Base-by-base conservation (phyloP, 2,113 vertebrate genomes). In the Elephantulus edwardii region DNA sequence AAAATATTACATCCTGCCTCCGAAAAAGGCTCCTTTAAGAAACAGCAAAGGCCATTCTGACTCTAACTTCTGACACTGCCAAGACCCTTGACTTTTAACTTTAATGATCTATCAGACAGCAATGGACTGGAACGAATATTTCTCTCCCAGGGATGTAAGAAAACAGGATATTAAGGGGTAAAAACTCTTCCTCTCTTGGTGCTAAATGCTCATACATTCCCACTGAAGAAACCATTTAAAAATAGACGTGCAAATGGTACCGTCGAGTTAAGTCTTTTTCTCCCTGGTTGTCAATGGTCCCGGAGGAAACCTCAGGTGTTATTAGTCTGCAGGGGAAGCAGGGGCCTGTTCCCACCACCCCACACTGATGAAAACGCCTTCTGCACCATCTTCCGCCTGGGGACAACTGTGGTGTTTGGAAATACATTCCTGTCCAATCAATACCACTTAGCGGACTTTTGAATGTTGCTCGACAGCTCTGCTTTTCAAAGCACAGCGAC, bases 61-160 rank as follows among this genome's bases (percentile, higher is more conserved):
- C 84, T 93, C 66, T 62, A 64, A 96, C 86, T 96, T 96, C 90
- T 96, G 95, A 97, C 86, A 92, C 28, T 88, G 93, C 90, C 93
- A 96, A 96, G 76, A 28, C 48, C 91, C 91, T 0, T 96, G 96
- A 97, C 96, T 97, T 98, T 96, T 97, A 97, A 95, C 79, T 24
- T 96, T 92, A 98, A 72, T 94, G 93, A 97, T 96, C 91, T 93
- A 93, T 88, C 94, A 90, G 88, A 96, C 96, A 83, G 96, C 91
- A 97, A 84, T 93, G 91, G 91, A 92, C 93, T 97, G 91, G 96
- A 96, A 97, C 77, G 19, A 97, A 16, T 95, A 97, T 97, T 96
- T 97, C 89, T 89, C 82, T 95, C 94, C n/a, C 86, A 96, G 50
- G 86, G 91, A 94, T 93, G 92, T 94, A 95, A 97, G 93, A 97